Evolutionary conservation across 2,888 invertebrate species (phyloP).

Genomic region (Drosophila atripex): DNA sequence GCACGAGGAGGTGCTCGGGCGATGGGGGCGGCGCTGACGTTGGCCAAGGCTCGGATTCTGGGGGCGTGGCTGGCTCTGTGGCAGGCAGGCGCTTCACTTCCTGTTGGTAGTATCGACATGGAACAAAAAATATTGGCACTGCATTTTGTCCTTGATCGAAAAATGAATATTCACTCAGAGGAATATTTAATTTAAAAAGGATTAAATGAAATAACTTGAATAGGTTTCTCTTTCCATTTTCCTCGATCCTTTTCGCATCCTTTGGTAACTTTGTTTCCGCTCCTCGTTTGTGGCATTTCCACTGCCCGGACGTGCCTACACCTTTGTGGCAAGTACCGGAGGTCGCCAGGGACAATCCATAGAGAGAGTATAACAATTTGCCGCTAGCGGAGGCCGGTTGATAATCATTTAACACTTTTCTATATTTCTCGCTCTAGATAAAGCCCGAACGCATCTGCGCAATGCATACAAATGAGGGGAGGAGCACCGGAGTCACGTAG

Average conservation of each 20-base stretch:
- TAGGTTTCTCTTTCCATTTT: neutral
- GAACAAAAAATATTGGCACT: too few relatives aligned
- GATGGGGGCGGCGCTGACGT: constrained; percentile 4
- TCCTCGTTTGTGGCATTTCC: constrained; percentile 46
- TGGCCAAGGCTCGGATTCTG: neutral
- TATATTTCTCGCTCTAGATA: constrained; percentile 26
- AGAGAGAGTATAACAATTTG: constrained; percentile 30
- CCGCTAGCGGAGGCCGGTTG: neutral
- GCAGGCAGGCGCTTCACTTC: constrained; percentile 14
- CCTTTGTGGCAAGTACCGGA: neutral
- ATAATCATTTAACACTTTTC: constrained; percentile 42
- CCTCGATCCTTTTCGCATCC: constrained; percentile 11
- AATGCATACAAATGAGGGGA: constrained; percentile 50
- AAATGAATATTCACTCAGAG: too few relatives aligned
- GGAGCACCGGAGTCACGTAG: constrained; percentile 40
- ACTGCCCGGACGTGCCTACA: constrained; percentile 24
- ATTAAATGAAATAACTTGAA: neutral
- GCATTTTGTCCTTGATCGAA: too few relatives aligned
- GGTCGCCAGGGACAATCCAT: neutral
- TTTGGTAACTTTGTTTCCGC: constrained; percentile 60
- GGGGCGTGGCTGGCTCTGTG: constrained; percentile 8
- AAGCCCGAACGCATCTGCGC: constrained; percentile 31
- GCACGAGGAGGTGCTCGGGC: constrained; percentile 9
- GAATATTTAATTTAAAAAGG: too few relatives aligned
- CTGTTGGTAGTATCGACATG: constrained; percentile 28